phyloP scores from a whole-genome alignment of 37 sponge, comb jelly and placozoan species.

The Chondrosia reniformis region DNA sequence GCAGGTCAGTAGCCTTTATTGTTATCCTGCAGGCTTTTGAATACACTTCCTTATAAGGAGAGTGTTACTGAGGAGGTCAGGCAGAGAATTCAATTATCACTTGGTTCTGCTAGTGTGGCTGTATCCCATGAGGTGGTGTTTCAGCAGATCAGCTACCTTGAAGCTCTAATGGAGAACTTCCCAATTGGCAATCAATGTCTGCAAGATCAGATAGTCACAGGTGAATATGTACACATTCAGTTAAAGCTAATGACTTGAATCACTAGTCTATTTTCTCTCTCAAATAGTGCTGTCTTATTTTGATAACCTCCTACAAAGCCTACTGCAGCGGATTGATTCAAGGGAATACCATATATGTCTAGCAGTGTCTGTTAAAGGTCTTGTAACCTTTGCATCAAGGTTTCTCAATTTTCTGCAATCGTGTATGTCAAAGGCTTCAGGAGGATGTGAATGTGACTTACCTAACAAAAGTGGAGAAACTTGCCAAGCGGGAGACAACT shows the following conservation, averaged over 20 bases:
- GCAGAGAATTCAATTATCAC: neutral
- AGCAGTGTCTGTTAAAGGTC: too few species aligned
- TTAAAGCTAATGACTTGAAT: neutral
- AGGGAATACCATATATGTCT: too few species aligned
- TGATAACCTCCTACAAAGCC: too few species aligned
- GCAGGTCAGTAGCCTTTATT: too few species aligned
- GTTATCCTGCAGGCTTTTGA: neutral
- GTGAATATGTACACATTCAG: constrained; percentile 8
- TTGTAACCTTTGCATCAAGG: too few species aligned
- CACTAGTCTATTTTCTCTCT: neutral
- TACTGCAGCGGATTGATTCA: too few species aligned
- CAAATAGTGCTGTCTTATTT: constrained; percentile 14
- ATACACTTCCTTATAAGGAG: neutral
- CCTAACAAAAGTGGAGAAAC: too few species aligned
- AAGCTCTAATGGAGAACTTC: constrained; percentile 54
- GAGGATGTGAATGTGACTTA: too few species aligned
- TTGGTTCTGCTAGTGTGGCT: neutral
- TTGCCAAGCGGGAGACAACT: too few species aligned
- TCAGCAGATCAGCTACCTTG: constrained; percentile 18
- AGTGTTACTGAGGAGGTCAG: neutral
- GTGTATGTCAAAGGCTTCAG: too few species aligned
- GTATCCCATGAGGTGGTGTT: neutral
- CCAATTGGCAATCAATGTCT: constrained; percentile 21
- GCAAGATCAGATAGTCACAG: constrained; percentile 16
- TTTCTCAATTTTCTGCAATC: too few species aligned